Evolutionary conservation across 2,888 invertebrate genomes (phyloP).

Genomic region (Caenorhabditis sp.): DNA sequence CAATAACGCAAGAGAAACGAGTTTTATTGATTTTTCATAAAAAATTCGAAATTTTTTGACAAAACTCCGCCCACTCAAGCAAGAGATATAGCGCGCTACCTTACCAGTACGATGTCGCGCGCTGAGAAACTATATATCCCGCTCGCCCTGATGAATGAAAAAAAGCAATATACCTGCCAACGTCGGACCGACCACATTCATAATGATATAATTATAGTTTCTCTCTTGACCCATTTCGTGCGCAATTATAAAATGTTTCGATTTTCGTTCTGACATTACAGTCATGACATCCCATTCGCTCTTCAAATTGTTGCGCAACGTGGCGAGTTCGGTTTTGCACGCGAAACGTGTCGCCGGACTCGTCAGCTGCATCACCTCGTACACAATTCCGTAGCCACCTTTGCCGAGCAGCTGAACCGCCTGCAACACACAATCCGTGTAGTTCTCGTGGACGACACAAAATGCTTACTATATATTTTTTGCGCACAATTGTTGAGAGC

Average conservation of each 20-base stretch:
- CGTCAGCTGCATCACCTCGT: constrained; percentile 21
- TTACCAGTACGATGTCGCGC: too few species aligned
- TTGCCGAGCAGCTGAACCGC: constrained; percentile 27
- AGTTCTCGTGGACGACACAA: too few species aligned
- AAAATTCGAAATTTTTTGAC: too few species aligned
- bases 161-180: constrained; percentile 23
- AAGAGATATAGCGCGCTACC: too few species aligned
- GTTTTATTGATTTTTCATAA: too few species aligned
- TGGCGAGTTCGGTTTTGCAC: constrained; percentile 13
- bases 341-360: constrained; percentile 20
- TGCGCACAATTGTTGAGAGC: not conserved
- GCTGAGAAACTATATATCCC: constrained; percentile 6
- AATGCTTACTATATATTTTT: not conserved
- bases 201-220: constrained; percentile 34
- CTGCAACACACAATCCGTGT: constrained; percentile 18
- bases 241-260: constrained; percentile 26
- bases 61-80: too few species aligned
- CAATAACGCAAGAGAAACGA: too few species aligned
- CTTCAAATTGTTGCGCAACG: constrained; percentile 34
- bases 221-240: constrained; percentile 28
- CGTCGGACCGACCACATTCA: constrained; percentile 37
- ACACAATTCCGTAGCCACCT: constrained; percentile 39
- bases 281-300: constrained; percentile 37
- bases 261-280: constrained; percentile 27
- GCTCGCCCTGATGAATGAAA: too few species aligned